A percentile compares a stretch with the other conserved stretches of the same genome.
phyloP scores from a whole-genome alignment of 2,888 invertebrate species.

The Heliconius sara region DNA sequence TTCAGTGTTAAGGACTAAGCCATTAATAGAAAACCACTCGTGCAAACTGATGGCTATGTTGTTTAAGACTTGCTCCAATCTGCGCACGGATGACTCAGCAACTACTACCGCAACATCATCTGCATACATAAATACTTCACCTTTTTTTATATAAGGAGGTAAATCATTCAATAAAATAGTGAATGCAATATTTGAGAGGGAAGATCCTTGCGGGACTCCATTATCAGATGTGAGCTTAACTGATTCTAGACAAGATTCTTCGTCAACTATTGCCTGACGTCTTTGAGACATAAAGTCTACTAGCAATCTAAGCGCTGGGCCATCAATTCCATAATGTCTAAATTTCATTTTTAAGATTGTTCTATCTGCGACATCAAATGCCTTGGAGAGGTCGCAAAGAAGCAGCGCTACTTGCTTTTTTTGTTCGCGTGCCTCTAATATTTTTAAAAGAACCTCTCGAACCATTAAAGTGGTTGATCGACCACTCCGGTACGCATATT shows the following conservation, averaged over 20 bases:
- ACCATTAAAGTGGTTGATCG: neutral
- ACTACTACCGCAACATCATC: neutral
- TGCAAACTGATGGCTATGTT: neutral
- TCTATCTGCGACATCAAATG: neutral
- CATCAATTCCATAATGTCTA: neutral
- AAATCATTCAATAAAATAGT: neutral
- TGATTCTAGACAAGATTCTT: neutral
- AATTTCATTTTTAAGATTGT: neutral
- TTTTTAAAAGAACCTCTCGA: neutral
- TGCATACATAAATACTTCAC: neutral
- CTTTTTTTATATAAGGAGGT: neutral
- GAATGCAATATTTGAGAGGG: neutral
- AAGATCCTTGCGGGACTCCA: neutral
- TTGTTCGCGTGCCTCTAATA: slow-evolving; percentile 1
- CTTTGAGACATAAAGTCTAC: neutral
- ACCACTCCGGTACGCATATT: neutral
- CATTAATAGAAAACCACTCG: too few relatives aligned
- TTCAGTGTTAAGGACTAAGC: too few relatives aligned
- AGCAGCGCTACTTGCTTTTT: slow-evolving; percentile 3
- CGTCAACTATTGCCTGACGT: neutral
- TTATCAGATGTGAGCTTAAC: neutral
- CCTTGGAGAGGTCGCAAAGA: neutral
- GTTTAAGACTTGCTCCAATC: neutral
- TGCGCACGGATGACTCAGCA: neutral
- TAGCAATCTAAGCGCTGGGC: neutral